Base-by-base conservation (phyloP, 2,797 vertebrate species). In the Odontamblyopus rebecca region DNA sequence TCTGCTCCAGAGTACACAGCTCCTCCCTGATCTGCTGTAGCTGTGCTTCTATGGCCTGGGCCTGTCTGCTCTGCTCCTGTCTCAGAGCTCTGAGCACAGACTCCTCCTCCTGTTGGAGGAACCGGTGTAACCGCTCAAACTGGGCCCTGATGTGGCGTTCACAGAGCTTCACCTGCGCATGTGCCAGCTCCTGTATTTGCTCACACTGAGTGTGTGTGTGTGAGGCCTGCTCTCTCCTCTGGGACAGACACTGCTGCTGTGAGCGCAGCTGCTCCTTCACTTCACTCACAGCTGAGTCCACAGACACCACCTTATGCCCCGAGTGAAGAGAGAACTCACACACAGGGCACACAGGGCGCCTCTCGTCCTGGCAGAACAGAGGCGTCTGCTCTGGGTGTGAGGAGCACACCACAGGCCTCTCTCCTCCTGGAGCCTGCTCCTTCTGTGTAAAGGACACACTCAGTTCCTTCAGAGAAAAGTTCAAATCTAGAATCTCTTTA, bases 291-390 rank as follows among this genome's bases (percentile, higher is more conserved):
- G 18, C 61, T n/a, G 19, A 11, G 30, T 62, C 61, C 61, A 62
- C 32, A 38, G 61, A 19, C 6, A 62, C 61, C 61, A 62, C 61
- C 18, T 19, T 38, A n/a, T 62, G 61, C 19, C 18, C 61, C 9
- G 18, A 11, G 61, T 62, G 61, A 32, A 38, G 35, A 62, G 61
- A 62, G 61, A n/a, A 5, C 61, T 62, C 61, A 62, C 61, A 62
- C 6, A 16, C 8, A n/a, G 61, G 18, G 15, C 61, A 62, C 32
- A 62, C 18, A 35, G 18, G 18, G 4, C 32, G 32, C 3, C 32
- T 19, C 61, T 63, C 19, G 61, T 63, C 61, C 32, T 18, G 19
- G 19, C 61, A 63, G 61, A 63, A 63, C 61, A 63, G 61, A n/a
- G 32, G 18, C 9, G 30, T 19, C 18, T 2, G 19, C 59, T 16